Evolutionary conservation across 2,113 vertebrate genomes (phyloP), one percentile per base, ranked within the genome.

Genomic region (Pachycephala philippinensis): DNA sequence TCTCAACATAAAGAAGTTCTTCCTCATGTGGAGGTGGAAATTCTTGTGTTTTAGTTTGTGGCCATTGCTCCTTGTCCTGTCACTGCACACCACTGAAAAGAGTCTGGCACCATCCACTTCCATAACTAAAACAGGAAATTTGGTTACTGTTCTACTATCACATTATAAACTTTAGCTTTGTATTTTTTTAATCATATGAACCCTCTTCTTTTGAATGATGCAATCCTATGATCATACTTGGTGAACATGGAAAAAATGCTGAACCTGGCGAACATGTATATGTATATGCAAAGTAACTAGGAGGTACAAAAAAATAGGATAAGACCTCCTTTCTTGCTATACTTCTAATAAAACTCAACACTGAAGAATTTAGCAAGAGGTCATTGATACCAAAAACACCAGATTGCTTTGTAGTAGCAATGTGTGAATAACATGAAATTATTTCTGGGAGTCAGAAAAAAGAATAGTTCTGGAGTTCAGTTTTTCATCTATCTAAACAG

Each of bases 1-100:
- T 10, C 40, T 13, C 47, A 61, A 6, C 0, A 1, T 19, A 40
- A 47, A n/a, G 10, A 66, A 3, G 1, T 26, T 68, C n/a, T 69
- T 69, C 47, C 17, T 47, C 26, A 23, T 11, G 17, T 35, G 26
- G 11, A 83, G 30, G 10, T 76, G 30, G 21, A 75, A 83, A 16
- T 35, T 26, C 19, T 47, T 63, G 35, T 56, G 26, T 1, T 59
- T 82, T 50, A 57, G 22, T 52, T 89, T 60, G 26, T 26, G 20
- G 47, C 20, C n/a, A 9, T 18, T 35, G 35, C 24, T 54, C 47
- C 40, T 68, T 6, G 2, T 68, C 24, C 47, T 53, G 61, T 39
- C 1, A 0, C 59, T 76, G 24, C 14, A 26, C 16, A 68, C 9
- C 33, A 52, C 45, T 66, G 24, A 53, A 74, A 60, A 40, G 39